phyloP scores from a whole-genome alignment of 1,140 invertebrate species.

The Anoplophora glabripennis region DNA sequence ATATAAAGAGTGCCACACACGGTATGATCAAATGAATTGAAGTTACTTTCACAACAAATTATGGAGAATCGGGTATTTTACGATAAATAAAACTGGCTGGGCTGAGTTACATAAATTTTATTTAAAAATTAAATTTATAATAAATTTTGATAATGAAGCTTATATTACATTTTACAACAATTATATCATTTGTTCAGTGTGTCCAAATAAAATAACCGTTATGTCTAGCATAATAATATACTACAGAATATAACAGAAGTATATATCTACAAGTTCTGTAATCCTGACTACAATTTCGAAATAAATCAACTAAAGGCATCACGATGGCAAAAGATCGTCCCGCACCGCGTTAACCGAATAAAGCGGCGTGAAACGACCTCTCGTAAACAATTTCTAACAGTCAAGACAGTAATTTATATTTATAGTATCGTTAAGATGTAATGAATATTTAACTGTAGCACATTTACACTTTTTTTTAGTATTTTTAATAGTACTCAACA shows the following conservation, averaged over 20 bases:
- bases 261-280: conserved; percentile 1
- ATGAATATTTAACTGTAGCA: conserved; percentile 6
- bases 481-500: neutral
- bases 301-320: neutral
- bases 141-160: conserved; percentile 18
- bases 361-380: neutral
- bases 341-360: neutral
- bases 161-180: conserved; percentile 20
- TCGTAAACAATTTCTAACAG: neutral
- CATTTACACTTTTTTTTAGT: conserved; percentile 4
- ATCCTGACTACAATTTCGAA: neutral
- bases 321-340: neutral
- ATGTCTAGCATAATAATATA: neutral
- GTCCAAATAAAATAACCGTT: conserved; percentile 13
- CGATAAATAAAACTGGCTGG: too few relatives aligned
- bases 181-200: conserved; percentile 11
- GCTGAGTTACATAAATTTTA: conserved; percentile 11
- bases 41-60: too few relatives aligned
- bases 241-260: neutral
- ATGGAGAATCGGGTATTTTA: too few relatives aligned
- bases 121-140: conserved; percentile 20
- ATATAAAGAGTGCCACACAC: too few relatives aligned
- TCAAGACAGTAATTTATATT: conserved; percentile 8
- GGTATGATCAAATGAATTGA: too few relatives aligned
- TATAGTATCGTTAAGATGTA: conserved; percentile 1